Base-by-base conservation (phyloP, 2,797 vertebrate genomes). In the Helicolenus hilgendorfi region DNA sequence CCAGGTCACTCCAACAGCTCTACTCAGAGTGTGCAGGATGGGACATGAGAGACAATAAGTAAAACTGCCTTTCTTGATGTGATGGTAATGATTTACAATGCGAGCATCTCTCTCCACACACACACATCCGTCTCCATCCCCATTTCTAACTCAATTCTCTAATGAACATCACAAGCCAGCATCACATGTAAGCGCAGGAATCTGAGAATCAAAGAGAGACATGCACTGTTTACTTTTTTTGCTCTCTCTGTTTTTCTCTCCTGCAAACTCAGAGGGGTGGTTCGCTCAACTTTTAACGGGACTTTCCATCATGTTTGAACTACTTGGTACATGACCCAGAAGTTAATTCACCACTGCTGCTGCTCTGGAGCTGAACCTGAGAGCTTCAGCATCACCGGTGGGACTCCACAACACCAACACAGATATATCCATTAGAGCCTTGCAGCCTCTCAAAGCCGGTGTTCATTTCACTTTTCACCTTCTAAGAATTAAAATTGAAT, bases 91-190 rank as follows among this genome's bases (percentile, higher is more conserved):
- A 82, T 84, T 67, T 80, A 38, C 56, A 53, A 5, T 49, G 24
- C 70, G 76, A 86, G 41, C 11, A 88, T 79, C 55, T 6, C 26
- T 59, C 35, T 15, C 13, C 67, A 81, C 67, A 81, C 71, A 81
- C 60, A 72, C 35, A 74, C 71, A 72, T 29, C 11, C 35, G 86
- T 89, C 84, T 92, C 82, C 62, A 74, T 68, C 79, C 76, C 81
- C 77, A 86, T 87, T 86, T 72, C 90, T 96, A 97, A 97, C 90
- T 96, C 84, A 95, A 94, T 97, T 96, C 80, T 92, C 81, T 95
- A 96, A 96, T 91, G 87, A 95, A 85, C 85, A 86, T 96, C 96
- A 97, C 94, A 93, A 95, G 96, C 74, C 86, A 49, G 73, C 9
- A 89, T 97, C 96, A 96, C 96, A 97, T 96, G 97, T 81, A 89